Evolutionary conservation across 1,140 invertebrate genomes (phyloP).

Genomic region (Diabrotica virgifera): DNA sequence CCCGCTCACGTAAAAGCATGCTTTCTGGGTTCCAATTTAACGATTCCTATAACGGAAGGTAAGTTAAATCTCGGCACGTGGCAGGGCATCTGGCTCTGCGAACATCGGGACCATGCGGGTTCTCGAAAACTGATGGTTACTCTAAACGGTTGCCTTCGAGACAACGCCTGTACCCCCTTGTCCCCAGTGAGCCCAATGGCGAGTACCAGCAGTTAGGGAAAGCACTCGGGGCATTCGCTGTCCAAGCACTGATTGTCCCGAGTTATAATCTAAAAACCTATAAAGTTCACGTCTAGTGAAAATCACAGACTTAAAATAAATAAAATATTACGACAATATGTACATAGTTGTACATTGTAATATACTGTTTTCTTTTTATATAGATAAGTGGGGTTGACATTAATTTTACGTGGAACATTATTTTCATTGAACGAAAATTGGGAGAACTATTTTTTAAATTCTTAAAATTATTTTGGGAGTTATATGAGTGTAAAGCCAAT

Average conservation of each 20-base stretch:
- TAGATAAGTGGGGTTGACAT: constrained; percentile 19
- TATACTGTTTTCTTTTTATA: constrained; percentile 24
- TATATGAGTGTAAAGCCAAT: too few relatives aligned
- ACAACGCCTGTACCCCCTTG: constrained; percentile 77
- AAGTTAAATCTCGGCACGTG: constrained; percentile 92
- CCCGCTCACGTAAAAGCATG: constrained; percentile 96
- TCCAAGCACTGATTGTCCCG: constrained; percentile 47
- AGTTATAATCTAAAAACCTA: constrained; percentile 28
- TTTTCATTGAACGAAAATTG: constrained; percentile 3
- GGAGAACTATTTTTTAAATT: too few relatives aligned
- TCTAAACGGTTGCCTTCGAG: constrained; percentile 82
- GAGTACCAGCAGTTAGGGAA: constrained; percentile 85
- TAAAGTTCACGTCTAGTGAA: not conserved
- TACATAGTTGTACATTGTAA: constrained; percentile 49
- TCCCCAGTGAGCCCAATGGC: constrained; percentile 80
- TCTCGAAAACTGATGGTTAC: constrained; percentile 89
- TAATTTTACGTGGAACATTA: constrained; percentile 22
- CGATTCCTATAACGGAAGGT: constrained; percentile 93
- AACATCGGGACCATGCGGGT: constrained; percentile 93
- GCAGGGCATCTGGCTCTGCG: constrained; percentile 97
- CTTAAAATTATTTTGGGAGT: too few relatives aligned
- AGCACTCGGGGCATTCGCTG: constrained; percentile 51
- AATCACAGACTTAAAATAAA: not conserved
- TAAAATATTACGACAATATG: constrained; percentile 50
- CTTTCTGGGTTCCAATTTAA: constrained; percentile 91